Conservation (phyloP, 2,797 vertebrate genomes). For the Myiotriccus ornatus region DNA sequence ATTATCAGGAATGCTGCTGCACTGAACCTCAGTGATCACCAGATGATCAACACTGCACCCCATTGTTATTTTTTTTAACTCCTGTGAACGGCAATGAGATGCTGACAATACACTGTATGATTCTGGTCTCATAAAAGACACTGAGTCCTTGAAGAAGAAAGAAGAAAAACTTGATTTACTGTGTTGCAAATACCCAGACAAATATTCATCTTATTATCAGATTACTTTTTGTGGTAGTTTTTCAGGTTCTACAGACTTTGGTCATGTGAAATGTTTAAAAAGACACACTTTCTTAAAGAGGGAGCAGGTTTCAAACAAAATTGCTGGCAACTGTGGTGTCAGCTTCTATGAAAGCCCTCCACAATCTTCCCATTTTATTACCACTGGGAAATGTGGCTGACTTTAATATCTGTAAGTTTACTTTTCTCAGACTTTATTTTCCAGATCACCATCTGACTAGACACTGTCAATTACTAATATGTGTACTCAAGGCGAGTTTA, state of each 20-base stretch:
- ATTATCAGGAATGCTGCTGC: neutral
- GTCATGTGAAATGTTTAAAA: neutral
- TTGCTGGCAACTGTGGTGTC: neutral
- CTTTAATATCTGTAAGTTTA: conserved; percentile 8
- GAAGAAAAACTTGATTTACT: conserved; percentile 56
- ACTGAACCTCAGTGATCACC: neutral
- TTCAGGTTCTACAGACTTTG: conserved; percentile 44
- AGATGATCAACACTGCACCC: neutral
- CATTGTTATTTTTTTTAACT: neutral
- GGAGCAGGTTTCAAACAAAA: neutral
- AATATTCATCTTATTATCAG: neutral
- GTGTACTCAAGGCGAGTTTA: neutral
- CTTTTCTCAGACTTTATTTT: conserved; percentile 21
- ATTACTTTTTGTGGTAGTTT: conserved; percentile 22
- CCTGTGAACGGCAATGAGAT: neutral
- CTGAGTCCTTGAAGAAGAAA: neutral
- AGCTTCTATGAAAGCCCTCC: neutral
- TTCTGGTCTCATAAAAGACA: neutral
- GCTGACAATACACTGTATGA: neutral
- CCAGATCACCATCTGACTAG: conserved; percentile 8
- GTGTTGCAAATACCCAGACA: conserved; percentile 14
- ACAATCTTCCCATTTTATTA: neutral
- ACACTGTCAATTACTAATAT: neutral
- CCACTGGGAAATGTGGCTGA: neutral
- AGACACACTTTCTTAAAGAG: neutral